Evolutionary conservation across 2,888 invertebrate genomes (phyloP).

Genomic region (Eupeodes latifasciatus): DNA sequence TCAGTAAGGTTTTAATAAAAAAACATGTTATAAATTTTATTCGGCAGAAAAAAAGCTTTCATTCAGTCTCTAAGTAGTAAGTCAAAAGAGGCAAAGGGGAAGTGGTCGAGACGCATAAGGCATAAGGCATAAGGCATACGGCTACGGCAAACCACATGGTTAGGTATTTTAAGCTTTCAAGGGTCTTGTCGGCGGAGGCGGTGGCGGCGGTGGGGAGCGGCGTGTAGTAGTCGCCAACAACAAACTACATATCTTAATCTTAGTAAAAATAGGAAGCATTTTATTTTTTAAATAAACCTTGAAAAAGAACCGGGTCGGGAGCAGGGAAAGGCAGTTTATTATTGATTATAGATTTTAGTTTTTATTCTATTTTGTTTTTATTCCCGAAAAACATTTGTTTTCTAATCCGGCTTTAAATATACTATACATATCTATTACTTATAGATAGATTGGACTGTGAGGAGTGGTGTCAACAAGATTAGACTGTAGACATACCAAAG

Average conservation of each 20-base stretch:
- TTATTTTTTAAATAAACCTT: conserved; percentile 51
- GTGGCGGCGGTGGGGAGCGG: too few relatives aligned
- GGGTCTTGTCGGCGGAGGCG: conserved; percentile 21
- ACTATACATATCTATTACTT: too few relatives aligned
- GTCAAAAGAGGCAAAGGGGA: not conserved
- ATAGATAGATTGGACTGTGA: too few relatives aligned
- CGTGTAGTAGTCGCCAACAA: too few relatives aligned
- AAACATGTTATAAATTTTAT: not conserved
- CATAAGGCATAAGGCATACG: too few relatives aligned
- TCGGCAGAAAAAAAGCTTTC: not conserved
- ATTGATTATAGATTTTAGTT: conserved; percentile 41
- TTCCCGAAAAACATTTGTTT: too few relatives aligned
- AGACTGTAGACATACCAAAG: too few relatives aligned
- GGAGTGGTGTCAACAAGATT: too few relatives aligned
- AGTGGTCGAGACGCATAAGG: not conserved
- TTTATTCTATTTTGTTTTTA: too few relatives aligned
- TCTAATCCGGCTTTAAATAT: too few relatives aligned
- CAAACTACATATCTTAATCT: conserved; percentile 42
- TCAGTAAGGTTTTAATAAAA: not conserved
- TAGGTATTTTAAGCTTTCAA: conserved; percentile 60
- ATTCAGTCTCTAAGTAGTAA: not conserved
- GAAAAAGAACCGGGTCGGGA: conserved; percentile 31
- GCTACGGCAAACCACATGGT: conserved; percentile 9
- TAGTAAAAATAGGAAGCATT: conserved; percentile 38
- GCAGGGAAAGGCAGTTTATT: conserved; percentile 39